phyloP scores from a whole-genome alignment of 2,797 vertebrate genomes.

The Lutjanus argentimaculatus region DNA sequence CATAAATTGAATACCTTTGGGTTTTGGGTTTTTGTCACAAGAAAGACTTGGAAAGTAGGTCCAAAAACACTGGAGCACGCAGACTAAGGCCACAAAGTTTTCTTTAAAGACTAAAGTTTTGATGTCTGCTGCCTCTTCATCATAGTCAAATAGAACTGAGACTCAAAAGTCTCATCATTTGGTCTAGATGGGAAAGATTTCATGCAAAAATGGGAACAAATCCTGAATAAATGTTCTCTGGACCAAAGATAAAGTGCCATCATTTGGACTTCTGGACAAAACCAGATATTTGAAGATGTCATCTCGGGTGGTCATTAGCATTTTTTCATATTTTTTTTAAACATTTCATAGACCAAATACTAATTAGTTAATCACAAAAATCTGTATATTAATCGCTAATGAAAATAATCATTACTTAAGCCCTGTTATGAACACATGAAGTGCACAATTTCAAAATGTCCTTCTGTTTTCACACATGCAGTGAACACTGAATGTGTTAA shows the following conservation, averaged over 20 bases:
- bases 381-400: neutral
- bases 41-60: too few relatives aligned
- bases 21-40: neutral
- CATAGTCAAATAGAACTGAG: too few relatives aligned
- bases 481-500: neutral
- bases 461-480: neutral
- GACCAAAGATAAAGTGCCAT: too few relatives aligned
- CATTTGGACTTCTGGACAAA: neutral
- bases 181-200: too few relatives aligned
- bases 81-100: too few relatives aligned
- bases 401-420: neutral
- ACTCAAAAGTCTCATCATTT: too few relatives aligned
- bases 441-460: slow-evolving; percentile 1
- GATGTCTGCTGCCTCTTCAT: too few relatives aligned
- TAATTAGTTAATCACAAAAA: too few relatives aligned
- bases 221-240: too few relatives aligned
- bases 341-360: neutral
- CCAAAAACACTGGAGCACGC: too few relatives aligned
- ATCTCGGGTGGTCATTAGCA: neutral
- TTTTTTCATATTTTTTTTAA: neutral
- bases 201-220: too few relatives aligned
- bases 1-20: neutral
- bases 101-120: too few relatives aligned
- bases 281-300: neutral
- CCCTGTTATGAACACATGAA: neutral